These are phyloP conservation scores for Borostomias antarcticus DNA, from an alignment of 2,797 vertebrate genomes.

Conservation along the genomic window DNA sequence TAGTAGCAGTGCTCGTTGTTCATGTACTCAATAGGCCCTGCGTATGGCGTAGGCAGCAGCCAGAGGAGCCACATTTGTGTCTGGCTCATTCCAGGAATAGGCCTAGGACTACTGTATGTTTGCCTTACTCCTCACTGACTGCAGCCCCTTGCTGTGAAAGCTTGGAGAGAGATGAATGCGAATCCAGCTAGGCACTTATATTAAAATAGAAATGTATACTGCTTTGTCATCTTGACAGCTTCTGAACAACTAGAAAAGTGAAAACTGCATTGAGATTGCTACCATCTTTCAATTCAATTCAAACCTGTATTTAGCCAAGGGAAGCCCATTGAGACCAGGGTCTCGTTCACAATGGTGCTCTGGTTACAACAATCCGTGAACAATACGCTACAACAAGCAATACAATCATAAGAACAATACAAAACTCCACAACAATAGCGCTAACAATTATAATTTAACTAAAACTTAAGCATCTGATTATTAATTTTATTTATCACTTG, in stretches of 20 bases:
- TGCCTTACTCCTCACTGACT: constrained; percentile 67
- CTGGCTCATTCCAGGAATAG: constrained; percentile 66
- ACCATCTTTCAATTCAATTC: no score
- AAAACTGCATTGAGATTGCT: background rate
- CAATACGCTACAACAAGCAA: no score
- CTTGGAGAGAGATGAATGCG: constrained; percentile 51
- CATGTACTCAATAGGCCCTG: constrained; percentile 60
- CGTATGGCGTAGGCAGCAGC: constrained; percentile 64
- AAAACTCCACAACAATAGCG: no score
- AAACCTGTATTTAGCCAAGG: no score
- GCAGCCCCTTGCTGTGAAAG: constrained; percentile 60
- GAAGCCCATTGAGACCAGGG: no score
- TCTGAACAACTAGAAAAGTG: background rate
- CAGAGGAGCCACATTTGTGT: constrained; percentile 69
- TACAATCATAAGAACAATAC: no score
- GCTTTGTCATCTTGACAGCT: constrained; percentile 18
- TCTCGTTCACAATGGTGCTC: no score
- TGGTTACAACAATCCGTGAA: no score
- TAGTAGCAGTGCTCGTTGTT: constrained; percentile 57
- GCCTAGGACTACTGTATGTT: constrained; percentile 72
- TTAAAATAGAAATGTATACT: constrained; percentile 22
- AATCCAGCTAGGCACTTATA: constrained; percentile 53
- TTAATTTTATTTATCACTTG: no score
- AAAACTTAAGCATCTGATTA: no score
- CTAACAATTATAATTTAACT: no score